Evolutionary conservation across 1,140 invertebrate species (phyloP), one percentile per base, ranked within the genome.

Genomic region (Gerris buenoi): DNA sequence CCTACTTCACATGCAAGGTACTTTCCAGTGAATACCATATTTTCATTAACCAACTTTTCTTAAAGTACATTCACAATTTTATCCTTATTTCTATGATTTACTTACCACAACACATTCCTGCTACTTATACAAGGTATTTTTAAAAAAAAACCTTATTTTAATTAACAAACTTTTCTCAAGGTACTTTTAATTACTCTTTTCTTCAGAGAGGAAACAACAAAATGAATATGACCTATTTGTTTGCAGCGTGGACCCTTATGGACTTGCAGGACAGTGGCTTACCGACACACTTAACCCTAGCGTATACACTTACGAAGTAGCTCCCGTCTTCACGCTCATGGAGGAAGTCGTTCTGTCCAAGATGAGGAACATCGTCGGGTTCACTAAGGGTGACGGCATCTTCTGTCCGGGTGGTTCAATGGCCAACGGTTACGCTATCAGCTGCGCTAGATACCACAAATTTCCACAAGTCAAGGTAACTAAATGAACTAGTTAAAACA

Each of bases 321-420:
- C 91, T 0, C 91, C 91, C 0, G 88, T 92, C 0, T 91, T 93
- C 72, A 89, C 88, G 0, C 74, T 93, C 0, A 91, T 93, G 88
- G 91, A 95, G 72, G 88, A 91, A 69, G 81, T 84, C 14, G 85
- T 93, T 0, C 76, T 94, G 29, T 73, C 76, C 1, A 87, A 91
- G 73, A 97, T 98, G 93, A 82, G 91, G 56, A 79, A 79, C 22
- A 85, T 92, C 23, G 84, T 98, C 33, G 95, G 95, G 0, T 97
- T 89, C 82, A 89, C 87, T 0, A 79, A 84, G 59, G 87, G 86
- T 0, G 86, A 88, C 15, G 95, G 92, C 0, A 92, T 97, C 61
- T 97, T 98, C 77, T 91, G 90, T 74, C 95, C 95, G 13, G 95
- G 95, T 28, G 95, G 95, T 0, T 95, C 93, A 0, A 89, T 97